Evolutionary conservation across 2,797 vertebrate species (phyloP).

Genomic region (Fratercula arctica): DNA sequence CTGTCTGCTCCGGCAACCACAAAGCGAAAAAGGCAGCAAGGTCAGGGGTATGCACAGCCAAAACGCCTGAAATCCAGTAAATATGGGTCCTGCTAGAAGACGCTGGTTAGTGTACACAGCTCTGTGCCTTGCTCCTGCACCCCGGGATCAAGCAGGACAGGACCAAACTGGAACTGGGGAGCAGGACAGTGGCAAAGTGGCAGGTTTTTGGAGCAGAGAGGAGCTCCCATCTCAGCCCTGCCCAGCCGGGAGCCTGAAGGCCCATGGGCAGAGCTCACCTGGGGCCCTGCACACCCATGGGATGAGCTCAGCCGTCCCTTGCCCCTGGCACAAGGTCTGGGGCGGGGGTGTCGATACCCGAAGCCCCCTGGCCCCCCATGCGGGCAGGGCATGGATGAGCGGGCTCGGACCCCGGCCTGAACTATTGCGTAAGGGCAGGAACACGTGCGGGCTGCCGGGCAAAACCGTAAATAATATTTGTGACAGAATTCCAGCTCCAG

Average conservation of each 20-base stretch:
- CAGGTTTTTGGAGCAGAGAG: not conserved
- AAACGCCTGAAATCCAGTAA: not conserved
- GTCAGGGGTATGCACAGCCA: not conserved
- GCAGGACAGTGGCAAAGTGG: not conserved
- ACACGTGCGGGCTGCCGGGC: fast-evolving
- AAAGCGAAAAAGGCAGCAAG: not conserved
- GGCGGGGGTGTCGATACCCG: fast-evolving
- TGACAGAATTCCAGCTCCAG: not conserved
- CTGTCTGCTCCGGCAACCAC: not conserved
- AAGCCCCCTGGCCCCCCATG: fast-evolving
- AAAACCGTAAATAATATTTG: not conserved
- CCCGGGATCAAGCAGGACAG: not conserved
- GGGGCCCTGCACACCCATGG: not conserved
- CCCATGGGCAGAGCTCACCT: fast-evolving
- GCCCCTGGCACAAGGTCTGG: not conserved
- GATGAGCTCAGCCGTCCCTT: not conserved
- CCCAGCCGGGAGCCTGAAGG: not conserved
- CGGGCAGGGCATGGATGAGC: not conserved
- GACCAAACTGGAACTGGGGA: not conserved
- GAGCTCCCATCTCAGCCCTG: not conserved
- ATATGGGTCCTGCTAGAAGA: not conserved
- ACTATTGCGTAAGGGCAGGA: not conserved
- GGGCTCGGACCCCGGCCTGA: not conserved
- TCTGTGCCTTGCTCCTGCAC: not conserved
- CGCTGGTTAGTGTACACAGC: too few species aligned